Evolutionary conservation across 1,140 invertebrate species (phyloP).

Genomic region (Telenomus remus): DNA sequence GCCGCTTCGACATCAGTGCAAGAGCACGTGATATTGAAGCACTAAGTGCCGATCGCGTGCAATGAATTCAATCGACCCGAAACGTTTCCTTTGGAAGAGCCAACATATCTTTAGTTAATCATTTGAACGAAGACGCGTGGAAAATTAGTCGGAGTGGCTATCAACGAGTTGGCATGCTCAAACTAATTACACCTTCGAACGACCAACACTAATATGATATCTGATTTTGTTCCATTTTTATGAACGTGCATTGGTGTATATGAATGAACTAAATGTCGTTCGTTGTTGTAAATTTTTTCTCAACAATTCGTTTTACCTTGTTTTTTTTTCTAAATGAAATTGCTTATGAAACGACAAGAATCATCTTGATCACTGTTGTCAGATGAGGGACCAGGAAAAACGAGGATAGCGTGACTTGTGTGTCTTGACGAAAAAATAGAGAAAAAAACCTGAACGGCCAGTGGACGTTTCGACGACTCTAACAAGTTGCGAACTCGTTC

Average conservation of each 20-base stretch:
- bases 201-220: background rate
- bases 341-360: too few species aligned
- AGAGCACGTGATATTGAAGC: slow-evolving; percentile 28
- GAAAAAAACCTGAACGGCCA: too few species aligned
- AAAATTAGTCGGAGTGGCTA: slow-evolving; percentile 10
- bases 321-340: too few species aligned
- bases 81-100: background rate
- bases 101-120: slow-evolving; percentile 11
- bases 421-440: slow-evolving; percentile 29
- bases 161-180: slow-evolving; percentile 23
- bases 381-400: too few species aligned
- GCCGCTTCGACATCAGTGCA: slow-evolving; percentile 16
- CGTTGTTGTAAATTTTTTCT: too few species aligned
- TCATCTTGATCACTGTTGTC: too few species aligned
- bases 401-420: background rate
- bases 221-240: too few species aligned
- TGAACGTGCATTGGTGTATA: too few species aligned
- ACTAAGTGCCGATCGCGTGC: slow-evolving; percentile 35
- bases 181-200: slow-evolving; percentile 12
- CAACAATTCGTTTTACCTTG: too few species aligned
- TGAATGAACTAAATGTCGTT: too few species aligned
- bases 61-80: slow-evolving; percentile 11
- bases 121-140: slow-evolving; percentile 1
- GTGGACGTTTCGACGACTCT: too few species aligned
- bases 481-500: slow-evolving; percentile 17